Evolutionary conservation across 37 sponge, comb jelly and placozoan species (phyloP).

Genomic region (Aplysina aerophoba): DNA sequence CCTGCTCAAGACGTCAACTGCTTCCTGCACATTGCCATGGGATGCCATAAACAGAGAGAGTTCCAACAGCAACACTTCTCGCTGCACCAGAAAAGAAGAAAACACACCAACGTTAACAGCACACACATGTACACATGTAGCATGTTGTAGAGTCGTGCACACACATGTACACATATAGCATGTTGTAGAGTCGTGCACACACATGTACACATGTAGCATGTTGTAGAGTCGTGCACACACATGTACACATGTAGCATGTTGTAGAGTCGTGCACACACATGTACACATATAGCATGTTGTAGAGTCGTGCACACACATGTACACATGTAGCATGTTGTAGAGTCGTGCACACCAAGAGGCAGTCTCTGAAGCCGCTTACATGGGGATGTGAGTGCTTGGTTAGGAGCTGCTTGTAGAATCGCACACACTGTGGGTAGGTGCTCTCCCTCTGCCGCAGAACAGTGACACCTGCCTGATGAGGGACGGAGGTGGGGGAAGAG

Average conservation of each 20-base stretch:
- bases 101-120: neutral
- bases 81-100: neutral
- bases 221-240: neutral
- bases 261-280: neutral
- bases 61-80: slow-evolving; percentile 10
- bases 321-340: neutral
- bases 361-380: neutral
- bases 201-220: neutral
- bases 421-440: slow-evolving; percentile 20
- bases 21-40: neutral
- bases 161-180: neutral
- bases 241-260: neutral
- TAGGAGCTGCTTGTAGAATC: slow-evolving; percentile 27
- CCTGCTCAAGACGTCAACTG: slow-evolving; percentile 3
- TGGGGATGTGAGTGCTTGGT: neutral
- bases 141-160: neutral
- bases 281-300: neutral
- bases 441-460: neutral
- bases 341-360: no score
- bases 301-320: neutral
- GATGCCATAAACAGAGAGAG: slow-evolving; percentile 14
- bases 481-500: neutral
- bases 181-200: neutral
- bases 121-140: neutral
- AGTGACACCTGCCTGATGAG: slow-evolving; percentile 16